Conservation (phyloP, 2,888 invertebrate species). For the Buathra laborator region DNA sequence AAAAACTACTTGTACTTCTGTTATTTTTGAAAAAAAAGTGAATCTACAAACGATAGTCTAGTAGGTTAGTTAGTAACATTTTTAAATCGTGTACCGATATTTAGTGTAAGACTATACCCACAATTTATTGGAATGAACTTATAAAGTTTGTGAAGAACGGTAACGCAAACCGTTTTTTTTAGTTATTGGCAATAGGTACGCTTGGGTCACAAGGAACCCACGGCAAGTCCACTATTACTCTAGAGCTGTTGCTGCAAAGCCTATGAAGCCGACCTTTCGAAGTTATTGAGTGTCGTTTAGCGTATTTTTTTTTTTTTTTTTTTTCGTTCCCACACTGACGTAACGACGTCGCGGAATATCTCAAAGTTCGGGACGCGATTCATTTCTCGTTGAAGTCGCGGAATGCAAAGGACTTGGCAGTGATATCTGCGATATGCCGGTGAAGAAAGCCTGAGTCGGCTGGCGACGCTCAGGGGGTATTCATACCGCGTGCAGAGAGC, state of each 20-base stretch:
- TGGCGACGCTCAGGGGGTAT: slow-evolving; percentile 10
- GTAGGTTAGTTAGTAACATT: no score
- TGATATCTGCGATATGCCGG: slow-evolving; percentile 33
- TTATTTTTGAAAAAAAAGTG: no score
- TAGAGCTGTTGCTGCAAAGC: not conserved
- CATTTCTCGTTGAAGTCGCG: slow-evolving; percentile 6
- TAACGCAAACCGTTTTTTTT: no score
- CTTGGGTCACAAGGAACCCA: no score
- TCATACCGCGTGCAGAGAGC: slow-evolving; percentile 10
- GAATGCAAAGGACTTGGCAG: slow-evolving; percentile 22
- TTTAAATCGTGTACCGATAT: no score
- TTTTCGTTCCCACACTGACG: not conserved
- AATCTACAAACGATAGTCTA: no score
- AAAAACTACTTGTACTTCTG: no score
- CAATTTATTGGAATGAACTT: no score
- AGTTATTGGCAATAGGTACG: no score
- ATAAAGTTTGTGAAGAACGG: no score
- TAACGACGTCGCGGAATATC: not conserved
- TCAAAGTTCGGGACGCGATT: slow-evolving; percentile 15
- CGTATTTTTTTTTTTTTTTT: not conserved
- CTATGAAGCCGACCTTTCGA: not conserved
- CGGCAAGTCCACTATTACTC: no score
- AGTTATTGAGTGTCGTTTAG: not conserved
- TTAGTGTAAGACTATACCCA: no score
- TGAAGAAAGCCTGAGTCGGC: slow-evolving; percentile 35